These are phyloP conservation scores for Strigamia transsilvanica DNA, from an alignment of 2,888 invertebrate species.

Conservation along the genomic window DNA sequence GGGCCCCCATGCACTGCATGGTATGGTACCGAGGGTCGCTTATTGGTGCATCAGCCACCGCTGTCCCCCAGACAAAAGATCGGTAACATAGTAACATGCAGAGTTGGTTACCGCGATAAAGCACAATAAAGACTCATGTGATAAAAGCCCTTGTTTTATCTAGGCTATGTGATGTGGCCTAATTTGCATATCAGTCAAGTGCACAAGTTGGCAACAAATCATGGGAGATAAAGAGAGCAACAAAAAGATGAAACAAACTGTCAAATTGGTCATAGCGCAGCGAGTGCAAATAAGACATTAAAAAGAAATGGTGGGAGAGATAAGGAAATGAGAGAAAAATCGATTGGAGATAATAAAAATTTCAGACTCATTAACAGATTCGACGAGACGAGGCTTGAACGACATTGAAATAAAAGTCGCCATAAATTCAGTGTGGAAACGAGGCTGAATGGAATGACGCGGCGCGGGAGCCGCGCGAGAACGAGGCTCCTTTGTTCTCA, in stretches of 20 bases:
- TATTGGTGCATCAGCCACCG: no score
- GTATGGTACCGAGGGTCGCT: no score
- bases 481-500: neutral
- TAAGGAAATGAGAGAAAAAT: neutral
- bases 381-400: neutral
- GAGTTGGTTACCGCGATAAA: no score
- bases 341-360: neutral
- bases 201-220: neutral
- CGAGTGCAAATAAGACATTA: neutral
- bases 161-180: no score
- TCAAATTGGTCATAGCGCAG: neutral
- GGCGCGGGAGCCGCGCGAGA: neutral
- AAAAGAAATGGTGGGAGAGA: neutral
- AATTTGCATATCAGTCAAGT: neutral
- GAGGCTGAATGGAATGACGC: no score
- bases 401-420: neutral
- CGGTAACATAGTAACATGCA: no score
- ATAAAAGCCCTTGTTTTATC: no score
- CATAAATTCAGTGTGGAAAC: neutral
- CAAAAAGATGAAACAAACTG: conserved; percentile 33
- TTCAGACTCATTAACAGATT: neutral
- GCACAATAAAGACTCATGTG: no score
- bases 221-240: neutral
- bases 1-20: no score
- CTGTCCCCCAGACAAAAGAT: no score